Percentiles rank a stretch among this genome's conserved stretches.
phyloP scores from a whole-genome alignment of 2,113 vertebrate genomes.

The Carlito syrichta region DNA sequence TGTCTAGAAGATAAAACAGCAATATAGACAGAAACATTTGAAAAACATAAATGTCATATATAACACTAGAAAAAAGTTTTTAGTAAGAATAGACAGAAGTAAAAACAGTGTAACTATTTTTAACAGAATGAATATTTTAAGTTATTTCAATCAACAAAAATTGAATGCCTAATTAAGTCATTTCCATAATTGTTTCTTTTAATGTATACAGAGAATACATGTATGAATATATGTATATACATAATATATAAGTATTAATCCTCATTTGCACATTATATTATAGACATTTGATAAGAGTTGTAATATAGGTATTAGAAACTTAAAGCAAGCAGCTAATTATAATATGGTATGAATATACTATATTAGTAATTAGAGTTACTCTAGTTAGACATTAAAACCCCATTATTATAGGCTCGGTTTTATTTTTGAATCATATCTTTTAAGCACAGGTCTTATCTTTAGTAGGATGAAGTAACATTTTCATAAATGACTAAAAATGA shows the following conservation, averaged over 20 bases:
- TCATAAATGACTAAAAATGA: neutral
- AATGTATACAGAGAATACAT: neutral
- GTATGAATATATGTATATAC: neutral
- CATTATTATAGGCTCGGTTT: neutral
- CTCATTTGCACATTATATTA: neutral
- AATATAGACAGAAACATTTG: neutral
- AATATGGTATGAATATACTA: neutral
- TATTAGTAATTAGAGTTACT: neutral
- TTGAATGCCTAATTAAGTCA: neutral
- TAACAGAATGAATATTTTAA: neutral
- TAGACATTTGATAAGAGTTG: neutral
- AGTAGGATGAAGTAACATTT: neutral
- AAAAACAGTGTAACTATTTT: neutral
- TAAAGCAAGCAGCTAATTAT: neutral
- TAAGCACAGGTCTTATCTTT: neutral
- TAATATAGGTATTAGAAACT: neutral
- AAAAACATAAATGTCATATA: neutral
- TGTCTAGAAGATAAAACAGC: neutral
- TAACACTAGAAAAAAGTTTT: neutral
- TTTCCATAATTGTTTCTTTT: neutral
- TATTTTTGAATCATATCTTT: neutral
- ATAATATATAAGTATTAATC: neutral
- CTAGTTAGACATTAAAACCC: slow-evolving; percentile 20
- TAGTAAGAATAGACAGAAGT: neutral
- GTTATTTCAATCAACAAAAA: slow-evolving; percentile 3